Base-by-base conservation (phyloP, 1,140 invertebrate species). In the Mizuhopecten yessoensis region DNA sequence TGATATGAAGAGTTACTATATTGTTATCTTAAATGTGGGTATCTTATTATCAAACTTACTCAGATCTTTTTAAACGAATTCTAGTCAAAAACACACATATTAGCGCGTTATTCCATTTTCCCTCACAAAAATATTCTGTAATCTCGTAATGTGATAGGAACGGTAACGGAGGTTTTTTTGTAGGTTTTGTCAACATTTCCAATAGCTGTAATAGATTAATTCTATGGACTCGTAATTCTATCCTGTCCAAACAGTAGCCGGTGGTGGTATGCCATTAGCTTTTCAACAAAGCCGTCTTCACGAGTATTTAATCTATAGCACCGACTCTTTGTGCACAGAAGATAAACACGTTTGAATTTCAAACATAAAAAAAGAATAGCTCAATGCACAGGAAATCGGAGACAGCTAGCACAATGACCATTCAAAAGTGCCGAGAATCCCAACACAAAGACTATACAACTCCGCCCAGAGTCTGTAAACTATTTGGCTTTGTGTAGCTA, bases 311-410 rank as follows among this genome's bases (percentile, higher is more conserved):
- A 75, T 75, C 57, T 75, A 75, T 75, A 9, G 23, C 1, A 75
- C 57, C 29, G 57, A 75, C 57, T n/a, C 57, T 75, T 75, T 75
- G 57, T 75, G n/a, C 57, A 5, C 57, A 13, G 1, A n/a, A 75
- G 23, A 75, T 75, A 75, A 75, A 75, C 57, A 75, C 23, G 57
- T 75, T 75, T 75, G 57, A 75, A 75, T 75, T 75, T 75, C 57
- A 75, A 75, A 75, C 29, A 75, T 45, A 17, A 75, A 75, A 75
- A 75, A 75, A n/a, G n/a, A 75, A 29, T 75, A n/a, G n/a, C 57
- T 75, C 23, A 75, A 75, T 75, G 57, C 23, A 75, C 57, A 75
- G 57, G 57, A 75, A 75, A 75, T 11, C 2, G 17, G 57, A 75
- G 57, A 75, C 57, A n/a, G 23, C n/a, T n/a, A 17, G 1, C 11